Percentiles rank a stretch among this genome's conserved stretches.
These are phyloP conservation scores for Drosophila yooni DNA, from an alignment of 2,888 invertebrate genomes.

Conservation along the genomic window DNA sequence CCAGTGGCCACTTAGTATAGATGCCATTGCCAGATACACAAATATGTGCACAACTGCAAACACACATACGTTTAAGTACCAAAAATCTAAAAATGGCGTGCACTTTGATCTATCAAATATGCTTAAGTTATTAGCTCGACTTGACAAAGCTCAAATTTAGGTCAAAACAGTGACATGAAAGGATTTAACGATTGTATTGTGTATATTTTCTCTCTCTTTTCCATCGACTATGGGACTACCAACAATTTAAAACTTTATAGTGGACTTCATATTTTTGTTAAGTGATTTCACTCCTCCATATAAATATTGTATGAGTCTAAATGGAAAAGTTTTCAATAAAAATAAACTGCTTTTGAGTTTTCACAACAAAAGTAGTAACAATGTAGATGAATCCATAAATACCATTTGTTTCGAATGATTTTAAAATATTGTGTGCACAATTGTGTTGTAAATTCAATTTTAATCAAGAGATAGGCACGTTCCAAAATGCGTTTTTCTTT, in stretches of 20 bases:
- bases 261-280: too few relatives aligned
- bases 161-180: not conserved
- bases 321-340: not conserved
- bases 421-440: not conserved
- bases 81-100: slow-evolving; percentile 42
- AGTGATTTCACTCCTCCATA: not conserved
- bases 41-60: slow-evolving; percentile 4
- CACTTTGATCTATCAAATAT: slow-evolving; percentile 54
- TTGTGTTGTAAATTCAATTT: too few relatives aligned
- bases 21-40: slow-evolving; percentile 17
- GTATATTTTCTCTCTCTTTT: not conserved
- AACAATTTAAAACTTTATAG: not conserved
- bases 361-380: not conserved
- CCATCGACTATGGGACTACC: not conserved
- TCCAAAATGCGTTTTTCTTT: too few relatives aligned
- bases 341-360: not conserved
- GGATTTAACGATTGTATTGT: not conserved
- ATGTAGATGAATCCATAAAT: not conserved
- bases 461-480: too few relatives aligned
- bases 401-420: not conserved
- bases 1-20: slow-evolving; percentile 46
- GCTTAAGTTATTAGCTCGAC: slow-evolving; percentile 34
- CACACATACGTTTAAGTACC: slow-evolving; percentile 24
- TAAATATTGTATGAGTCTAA: not conserved
- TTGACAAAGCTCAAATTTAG: slow-evolving; percentile 32